phyloP scores from a whole-genome alignment of 1,140 invertebrate genomes.

The Lepidurus arcticus region DNA sequence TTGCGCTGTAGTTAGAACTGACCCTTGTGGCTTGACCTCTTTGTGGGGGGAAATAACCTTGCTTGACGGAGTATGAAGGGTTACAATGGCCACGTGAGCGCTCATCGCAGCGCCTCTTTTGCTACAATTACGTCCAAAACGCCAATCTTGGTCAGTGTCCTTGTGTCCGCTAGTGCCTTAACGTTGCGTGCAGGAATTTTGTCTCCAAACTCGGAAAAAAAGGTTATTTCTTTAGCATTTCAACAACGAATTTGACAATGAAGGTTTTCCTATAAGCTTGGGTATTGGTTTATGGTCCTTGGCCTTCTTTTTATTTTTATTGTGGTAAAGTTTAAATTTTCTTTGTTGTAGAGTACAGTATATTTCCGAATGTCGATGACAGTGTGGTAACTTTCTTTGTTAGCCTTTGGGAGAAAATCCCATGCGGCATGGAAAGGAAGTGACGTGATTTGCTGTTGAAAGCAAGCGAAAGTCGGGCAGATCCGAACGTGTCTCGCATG shows the following conservation, averaged over 20 bases:
- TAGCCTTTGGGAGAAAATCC: slow-evolving; percentile 14
- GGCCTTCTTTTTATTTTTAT: background rate
- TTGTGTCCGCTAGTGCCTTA: background rate
- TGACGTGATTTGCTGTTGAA: slow-evolving; percentile 12
- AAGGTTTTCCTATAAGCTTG: background rate
- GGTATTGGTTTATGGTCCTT: background rate
- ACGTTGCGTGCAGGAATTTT: background rate
- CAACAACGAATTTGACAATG: background rate
- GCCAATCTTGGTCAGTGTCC: background rate
- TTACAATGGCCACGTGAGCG: background rate
- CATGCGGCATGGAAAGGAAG: background rate
- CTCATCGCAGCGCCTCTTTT: background rate
- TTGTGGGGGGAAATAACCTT: background rate
- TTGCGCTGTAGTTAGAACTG: no score
- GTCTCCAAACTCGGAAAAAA: background rate
- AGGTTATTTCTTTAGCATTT: background rate
- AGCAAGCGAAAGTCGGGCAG: background rate
- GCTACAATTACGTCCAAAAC: background rate
- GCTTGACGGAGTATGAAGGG: background rate
- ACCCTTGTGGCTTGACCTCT: no score
- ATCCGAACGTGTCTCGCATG: slow-evolving; percentile 15
- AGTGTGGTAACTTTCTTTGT: background rate
- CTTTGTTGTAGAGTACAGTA: no score
- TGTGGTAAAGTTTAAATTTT: background rate
- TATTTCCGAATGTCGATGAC: background rate